Percentiles rank a stretch among this genome's conserved stretches.
Evolutionary conservation across 2,113 vertebrate genomes (phyloP).

Genomic region (Tyrannus savana): DNA sequence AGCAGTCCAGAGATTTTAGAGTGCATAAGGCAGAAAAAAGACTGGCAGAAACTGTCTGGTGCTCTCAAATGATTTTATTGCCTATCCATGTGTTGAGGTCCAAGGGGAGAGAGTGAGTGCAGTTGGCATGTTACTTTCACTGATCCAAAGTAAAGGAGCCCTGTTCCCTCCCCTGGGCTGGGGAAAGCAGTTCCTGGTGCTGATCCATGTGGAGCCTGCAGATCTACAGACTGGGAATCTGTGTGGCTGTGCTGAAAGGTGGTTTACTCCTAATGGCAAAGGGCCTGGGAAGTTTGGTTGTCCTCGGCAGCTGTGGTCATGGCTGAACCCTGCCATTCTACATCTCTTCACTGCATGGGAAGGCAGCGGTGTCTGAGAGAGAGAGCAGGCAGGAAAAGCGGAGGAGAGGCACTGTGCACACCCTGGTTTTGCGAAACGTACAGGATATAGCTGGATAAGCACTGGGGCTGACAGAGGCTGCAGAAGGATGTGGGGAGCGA

Average conservation of each 20-base stretch:
- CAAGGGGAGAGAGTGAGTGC: not conserved
- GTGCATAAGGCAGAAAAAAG: not conserved
- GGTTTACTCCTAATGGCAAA: not conserved
- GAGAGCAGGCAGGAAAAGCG: not conserved
- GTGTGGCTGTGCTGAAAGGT: not conserved
- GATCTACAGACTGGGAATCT: not conserved
- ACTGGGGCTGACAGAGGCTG: not conserved
- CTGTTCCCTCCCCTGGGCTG: not conserved
- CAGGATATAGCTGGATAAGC: conserved; percentile 3
- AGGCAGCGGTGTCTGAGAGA: not conserved
- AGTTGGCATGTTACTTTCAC: not conserved
- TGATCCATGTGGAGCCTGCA: not conserved
- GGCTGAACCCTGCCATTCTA: not conserved
- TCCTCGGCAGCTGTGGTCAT: not conserved
- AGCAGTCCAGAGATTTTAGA: not conserved
- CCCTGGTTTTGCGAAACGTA: not conserved
- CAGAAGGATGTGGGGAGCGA: not conserved
- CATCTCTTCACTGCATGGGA: accelerated
- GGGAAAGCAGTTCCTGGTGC: not conserved
- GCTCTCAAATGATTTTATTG: not conserved
- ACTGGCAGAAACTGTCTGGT: not conserved
- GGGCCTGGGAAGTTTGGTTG: not conserved
- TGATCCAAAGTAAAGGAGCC: not conserved
- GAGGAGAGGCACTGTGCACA: not conserved
- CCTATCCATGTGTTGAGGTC: not conserved